These are phyloP conservation scores for Plebejus argus DNA, from an alignment of 2,888 invertebrate species.

Conservation along the genomic window DNA sequence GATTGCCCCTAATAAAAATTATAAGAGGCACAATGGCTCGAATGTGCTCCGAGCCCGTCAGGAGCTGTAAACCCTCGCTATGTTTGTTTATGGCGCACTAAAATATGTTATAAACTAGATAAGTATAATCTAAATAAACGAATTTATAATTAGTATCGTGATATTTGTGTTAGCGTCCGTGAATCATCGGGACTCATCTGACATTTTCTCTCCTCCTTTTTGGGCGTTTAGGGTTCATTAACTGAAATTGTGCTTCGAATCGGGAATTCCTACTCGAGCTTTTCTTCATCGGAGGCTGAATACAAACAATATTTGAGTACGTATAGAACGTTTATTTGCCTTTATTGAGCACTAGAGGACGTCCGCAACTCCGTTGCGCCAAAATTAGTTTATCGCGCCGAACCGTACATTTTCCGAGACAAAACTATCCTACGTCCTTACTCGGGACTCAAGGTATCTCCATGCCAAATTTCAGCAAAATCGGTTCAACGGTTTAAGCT, in stretches of 20 bases:
- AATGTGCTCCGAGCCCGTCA: constrained; percentile 74
- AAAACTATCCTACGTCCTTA: too few species aligned
- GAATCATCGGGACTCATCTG: constrained; percentile 34
- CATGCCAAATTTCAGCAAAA: too few species aligned
- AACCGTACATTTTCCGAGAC: too few species aligned
- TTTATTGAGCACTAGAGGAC: neutral
- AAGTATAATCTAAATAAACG: constrained; percentile 79
- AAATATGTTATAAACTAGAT: constrained; percentile 81
- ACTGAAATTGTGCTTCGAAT: neutral
- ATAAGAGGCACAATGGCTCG: constrained; percentile 79
- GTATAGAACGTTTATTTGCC: neutral
- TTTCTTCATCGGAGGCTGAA: neutral
- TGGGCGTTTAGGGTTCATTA: neutral
- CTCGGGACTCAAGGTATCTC: too few species aligned
- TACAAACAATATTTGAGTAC: constrained; percentile 2
- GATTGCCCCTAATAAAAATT: constrained; percentile 81
- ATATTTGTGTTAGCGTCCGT: constrained; percentile 63
- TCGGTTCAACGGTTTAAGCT: too few species aligned
- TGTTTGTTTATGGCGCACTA: constrained; percentile 80
- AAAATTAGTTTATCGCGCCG: too few species aligned
- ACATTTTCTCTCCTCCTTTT: constrained; percentile 13
- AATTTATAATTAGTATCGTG: constrained; percentile 73
- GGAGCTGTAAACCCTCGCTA: constrained; percentile 78
- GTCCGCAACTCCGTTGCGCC: too few species aligned
- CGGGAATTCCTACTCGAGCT: neutral